Percentiles rank a stretch among this genome's conserved stretches.
Conservation (phyloP, 2,113 vertebrate species). For the Dasyurus viverrinus region DNA sequence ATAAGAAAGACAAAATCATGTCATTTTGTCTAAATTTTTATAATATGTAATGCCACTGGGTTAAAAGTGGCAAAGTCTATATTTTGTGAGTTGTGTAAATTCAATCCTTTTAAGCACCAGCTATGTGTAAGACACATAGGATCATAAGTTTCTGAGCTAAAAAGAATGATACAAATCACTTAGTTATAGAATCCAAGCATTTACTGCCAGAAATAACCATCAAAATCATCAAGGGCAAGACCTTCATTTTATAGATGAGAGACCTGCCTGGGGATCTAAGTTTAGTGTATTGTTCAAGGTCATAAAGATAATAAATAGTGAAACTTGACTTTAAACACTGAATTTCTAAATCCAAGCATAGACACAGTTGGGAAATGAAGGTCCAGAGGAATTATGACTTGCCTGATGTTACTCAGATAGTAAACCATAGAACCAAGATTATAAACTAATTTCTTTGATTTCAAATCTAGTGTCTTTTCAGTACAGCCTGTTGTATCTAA, state of each 20-base stretch:
- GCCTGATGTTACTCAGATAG: neutral
- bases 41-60: too few species aligned
- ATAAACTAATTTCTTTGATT: neutral
- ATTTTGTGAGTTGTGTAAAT: neutral
- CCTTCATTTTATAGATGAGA: neutral
- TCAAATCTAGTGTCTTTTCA: neutral
- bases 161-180: neutral
- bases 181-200: neutral
- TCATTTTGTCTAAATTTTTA: too few species aligned
- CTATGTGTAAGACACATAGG: neutral
- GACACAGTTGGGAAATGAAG: neutral
- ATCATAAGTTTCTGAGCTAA: neutral
- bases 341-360: neutral
- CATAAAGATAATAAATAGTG: neutral
- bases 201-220: neutral
- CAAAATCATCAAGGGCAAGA: neutral
- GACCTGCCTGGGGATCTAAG: neutral
- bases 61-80: too few species aligned
- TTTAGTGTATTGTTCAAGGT: neutral
- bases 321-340: neutral
- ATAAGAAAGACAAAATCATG: too few species aligned
- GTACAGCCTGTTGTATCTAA: neutral
- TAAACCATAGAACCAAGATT: neutral
- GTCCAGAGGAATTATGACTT: neutral
- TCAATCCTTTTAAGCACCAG: neutral